These are phyloP conservation scores for silkworm (Bombyx mori) DNA, from an alignment of 1,140 invertebrate genomes.

Conservation along the genomic window DNA sequence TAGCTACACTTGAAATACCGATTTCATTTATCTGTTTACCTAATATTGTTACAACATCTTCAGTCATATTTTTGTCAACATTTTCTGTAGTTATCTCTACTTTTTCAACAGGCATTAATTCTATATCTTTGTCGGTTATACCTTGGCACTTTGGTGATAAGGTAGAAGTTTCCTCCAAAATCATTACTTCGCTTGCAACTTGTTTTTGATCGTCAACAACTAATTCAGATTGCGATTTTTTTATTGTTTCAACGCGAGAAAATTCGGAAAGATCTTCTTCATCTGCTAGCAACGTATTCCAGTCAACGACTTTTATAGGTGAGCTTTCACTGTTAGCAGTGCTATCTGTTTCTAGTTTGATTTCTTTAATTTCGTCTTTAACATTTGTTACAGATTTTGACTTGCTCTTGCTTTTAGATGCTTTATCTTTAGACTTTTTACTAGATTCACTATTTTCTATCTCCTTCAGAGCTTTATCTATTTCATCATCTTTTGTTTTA, in stretches of 20 bases:
- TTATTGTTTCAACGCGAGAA: slow-evolving; percentile 21
- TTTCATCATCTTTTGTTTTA: slow-evolving; percentile 69
- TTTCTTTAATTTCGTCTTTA: slow-evolving; percentile 8
- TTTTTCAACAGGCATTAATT: neutral
- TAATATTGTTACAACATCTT: neutral
- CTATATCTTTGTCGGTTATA: slow-evolving; percentile 7
- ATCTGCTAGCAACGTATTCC: slow-evolving; percentile 57
- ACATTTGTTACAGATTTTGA: slow-evolving; percentile 8
- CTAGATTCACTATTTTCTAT: slow-evolving; percentile 21
- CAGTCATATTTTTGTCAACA: neutral
- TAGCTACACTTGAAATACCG: slow-evolving; percentile 9
- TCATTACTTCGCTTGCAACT: slow-evolving; percentile 44
- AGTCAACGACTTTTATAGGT: slow-evolving; percentile 35
- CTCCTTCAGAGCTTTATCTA: slow-evolving; percentile 68
- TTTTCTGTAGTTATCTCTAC: neutral
- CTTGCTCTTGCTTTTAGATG: slow-evolving; percentile 22
- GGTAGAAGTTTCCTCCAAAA: slow-evolving; percentile 31
- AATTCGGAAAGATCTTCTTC: slow-evolving; percentile 40
- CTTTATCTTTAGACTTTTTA: slow-evolving; percentile 27
- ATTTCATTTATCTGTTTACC: slow-evolving; percentile 8
- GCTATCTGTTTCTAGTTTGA: slow-evolving; percentile 3
- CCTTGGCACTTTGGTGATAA: slow-evolving; percentile 14
- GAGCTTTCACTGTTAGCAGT: neutral
- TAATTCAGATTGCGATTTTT: slow-evolving; percentile 15
- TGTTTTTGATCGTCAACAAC: slow-evolving; percentile 19